Base-by-base conservation (phyloP, 2,797 vertebrate genomes). In the Acanthornis magna region DNA sequence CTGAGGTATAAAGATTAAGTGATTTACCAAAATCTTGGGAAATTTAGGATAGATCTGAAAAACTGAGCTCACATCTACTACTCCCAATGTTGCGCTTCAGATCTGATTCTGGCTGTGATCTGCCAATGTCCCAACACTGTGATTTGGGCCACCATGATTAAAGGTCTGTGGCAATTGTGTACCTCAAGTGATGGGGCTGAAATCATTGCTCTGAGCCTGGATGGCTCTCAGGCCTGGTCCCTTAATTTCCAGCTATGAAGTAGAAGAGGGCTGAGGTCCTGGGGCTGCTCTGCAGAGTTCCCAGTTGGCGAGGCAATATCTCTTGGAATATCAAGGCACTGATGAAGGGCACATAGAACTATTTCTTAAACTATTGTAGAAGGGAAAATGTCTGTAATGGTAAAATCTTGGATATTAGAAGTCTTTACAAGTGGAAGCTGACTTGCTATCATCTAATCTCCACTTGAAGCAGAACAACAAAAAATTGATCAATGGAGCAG, bases 371-470 rank as follows among this genome's bases (percentile, higher is more conserved):
- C 36, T 32, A 2, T 7, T 53, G 23, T 63, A 48, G 62, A 54
- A 40, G 48, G 30, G 50, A 81, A 88, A 68, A 68, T 17, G 17
- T 73, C 63, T 71, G 13, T 53, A 29, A 29, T 61, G 32, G 25
- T 88, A 71, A 62, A 25, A 36, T 53, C 55, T 42, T 32, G 12
- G 71, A 58, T n/a, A 58, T 78, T 29, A 71, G n/a, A 89, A 48
- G 12, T 88, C 93, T 82, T 88, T n/a, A 48, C 66, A 32, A 61
- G 25, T 60, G 47, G 45, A 76, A 63, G 12, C 76, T 73, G 30
- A 68, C 79, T 91, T 89, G 14, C 58, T 93, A 32, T 45, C 81
- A 29, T 40, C 36, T 74, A 60, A 77, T 62, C 51, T 87, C 23
- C 8, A 16, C 21, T 84, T 58, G 66, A 94, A 75, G 27, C 16